Conservation (phyloP, 2,113 vertebrate genomes). For the Chloropsis hardwickii region DNA sequence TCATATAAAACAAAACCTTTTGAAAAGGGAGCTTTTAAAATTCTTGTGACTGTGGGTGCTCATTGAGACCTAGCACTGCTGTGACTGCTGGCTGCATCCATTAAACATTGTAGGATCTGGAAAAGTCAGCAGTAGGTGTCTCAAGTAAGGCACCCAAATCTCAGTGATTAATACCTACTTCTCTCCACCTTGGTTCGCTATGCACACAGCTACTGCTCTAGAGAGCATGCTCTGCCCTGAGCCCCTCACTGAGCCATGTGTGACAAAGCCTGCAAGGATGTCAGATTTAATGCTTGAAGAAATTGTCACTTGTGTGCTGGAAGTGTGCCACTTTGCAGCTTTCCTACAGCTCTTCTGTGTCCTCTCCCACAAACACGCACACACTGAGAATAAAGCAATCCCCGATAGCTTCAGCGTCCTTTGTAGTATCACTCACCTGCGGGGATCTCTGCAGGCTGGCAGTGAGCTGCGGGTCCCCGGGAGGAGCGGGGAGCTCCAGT, state of each 20-base stretch:
- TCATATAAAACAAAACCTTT: background rate
- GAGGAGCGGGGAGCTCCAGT: rapidly evolving
- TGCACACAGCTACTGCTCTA: background rate
- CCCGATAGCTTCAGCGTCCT: background rate
- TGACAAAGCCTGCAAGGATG: background rate
- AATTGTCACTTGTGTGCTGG: background rate
- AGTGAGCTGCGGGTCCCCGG: rapidly evolving
- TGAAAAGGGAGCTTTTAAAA: background rate
- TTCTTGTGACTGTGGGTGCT: background rate
- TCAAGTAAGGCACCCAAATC: background rate
- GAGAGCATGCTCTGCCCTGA: background rate
- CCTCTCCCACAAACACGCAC: rapidly evolving
- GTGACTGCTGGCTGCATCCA: background rate
- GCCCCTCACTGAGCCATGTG: background rate
- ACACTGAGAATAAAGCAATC: background rate
- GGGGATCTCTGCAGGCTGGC: background rate
- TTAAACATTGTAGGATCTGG: background rate
- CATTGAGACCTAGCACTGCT: background rate
- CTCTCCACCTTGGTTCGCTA: background rate
- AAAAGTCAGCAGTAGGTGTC: background rate
- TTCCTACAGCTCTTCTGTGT: background rate
- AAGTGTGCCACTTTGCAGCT: background rate
- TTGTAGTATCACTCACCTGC: background rate
- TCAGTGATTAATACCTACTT: background rate
- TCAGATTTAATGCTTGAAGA: background rate